Evolutionary conservation across 2,113 vertebrate species (phyloP).

Genomic region (Corythaixoides concolor): DNA sequence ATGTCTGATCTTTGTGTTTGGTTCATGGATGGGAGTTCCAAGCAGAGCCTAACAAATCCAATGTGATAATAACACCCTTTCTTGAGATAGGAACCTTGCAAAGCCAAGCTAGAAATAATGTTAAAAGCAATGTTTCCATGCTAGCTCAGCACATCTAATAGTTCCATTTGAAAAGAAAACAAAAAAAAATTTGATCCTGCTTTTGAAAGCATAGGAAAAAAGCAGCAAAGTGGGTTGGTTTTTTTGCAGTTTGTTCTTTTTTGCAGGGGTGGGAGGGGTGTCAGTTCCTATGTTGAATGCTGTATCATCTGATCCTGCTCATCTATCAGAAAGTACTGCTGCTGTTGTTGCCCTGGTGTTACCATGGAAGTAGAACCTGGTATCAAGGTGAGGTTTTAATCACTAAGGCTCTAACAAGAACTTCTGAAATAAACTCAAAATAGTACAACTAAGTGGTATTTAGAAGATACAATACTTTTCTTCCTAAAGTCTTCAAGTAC

Average conservation of each 20-base stretch:
- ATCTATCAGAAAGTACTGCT: neutral
- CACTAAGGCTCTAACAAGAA: neutral
- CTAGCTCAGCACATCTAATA: neutral
- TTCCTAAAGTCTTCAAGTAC: neutral
- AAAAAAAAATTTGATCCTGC: too few relatives aligned
- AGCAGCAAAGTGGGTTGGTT: neutral
- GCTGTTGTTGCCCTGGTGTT: neutral
- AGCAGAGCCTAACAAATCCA: neutral
- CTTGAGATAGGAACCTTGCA: neutral
- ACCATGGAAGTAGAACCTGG: neutral
- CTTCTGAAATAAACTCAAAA: neutral
- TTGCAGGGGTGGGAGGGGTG: rapidly evolving
- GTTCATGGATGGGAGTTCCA: neutral
- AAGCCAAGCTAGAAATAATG: neutral
- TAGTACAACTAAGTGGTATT: neutral
- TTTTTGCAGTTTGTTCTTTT: neutral
- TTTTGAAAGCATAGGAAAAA: neutral
- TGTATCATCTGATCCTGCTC: neutral
- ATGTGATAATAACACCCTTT: neutral
- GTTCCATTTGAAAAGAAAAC: neutral
- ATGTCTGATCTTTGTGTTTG: neutral
- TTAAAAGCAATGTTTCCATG: neutral
- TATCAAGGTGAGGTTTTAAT: neutral
- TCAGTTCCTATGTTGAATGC: neutral
- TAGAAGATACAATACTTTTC: neutral